These are phyloP conservation scores for Etheostoma perlongum DNA, from an alignment of 2,797 vertebrate genomes.

Conservation along the genomic window DNA sequence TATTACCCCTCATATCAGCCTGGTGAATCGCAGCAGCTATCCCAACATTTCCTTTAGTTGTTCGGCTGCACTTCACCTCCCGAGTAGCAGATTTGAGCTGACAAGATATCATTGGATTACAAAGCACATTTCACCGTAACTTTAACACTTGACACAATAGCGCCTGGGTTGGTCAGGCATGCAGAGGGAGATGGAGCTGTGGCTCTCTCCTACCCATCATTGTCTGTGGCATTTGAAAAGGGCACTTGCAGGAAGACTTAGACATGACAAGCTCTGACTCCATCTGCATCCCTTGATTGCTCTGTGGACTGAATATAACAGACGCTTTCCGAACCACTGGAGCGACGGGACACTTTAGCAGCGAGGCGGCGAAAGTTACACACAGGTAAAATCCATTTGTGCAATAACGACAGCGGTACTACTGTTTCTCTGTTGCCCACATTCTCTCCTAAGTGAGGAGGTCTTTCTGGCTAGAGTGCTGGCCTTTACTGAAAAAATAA, in stretches of 20 bases:
- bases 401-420: slow-evolving; percentile 41
- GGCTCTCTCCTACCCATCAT: slow-evolving; percentile 56
- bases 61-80: slow-evolving; percentile 50
- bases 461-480: slow-evolving; percentile 38
- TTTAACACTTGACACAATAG: slow-evolving; percentile 72
- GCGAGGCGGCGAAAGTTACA: slow-evolving; percentile 61
- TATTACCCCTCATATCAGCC: slow-evolving; percentile 16
- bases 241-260: slow-evolving; percentile 70
- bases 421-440: slow-evolving; percentile 45
- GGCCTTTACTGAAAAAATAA: slow-evolving; percentile 52
- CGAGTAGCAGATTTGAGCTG: slow-evolving; percentile 68
- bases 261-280: slow-evolving; percentile 70
- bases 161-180: slow-evolving; percentile 71
- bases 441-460: slow-evolving; percentile 37
- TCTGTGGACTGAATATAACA: slow-evolving; percentile 80
- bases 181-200: slow-evolving; percentile 67
- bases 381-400: slow-evolving; percentile 74
- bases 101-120: slow-evolving; percentile 81
- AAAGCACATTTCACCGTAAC: slow-evolving; percentile 78
- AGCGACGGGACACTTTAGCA: slow-evolving; percentile 70
- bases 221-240: slow-evolving; percentile 84
- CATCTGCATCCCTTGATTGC: slow-evolving; percentile 80
- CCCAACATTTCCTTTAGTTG: slow-evolving; percentile 29
- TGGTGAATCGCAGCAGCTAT: slow-evolving; percentile 14
- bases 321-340: slow-evolving; percentile 75